phyloP scores from a whole-genome alignment of 2,113 vertebrate genomes.

The Nansenia antarctica region DNA sequence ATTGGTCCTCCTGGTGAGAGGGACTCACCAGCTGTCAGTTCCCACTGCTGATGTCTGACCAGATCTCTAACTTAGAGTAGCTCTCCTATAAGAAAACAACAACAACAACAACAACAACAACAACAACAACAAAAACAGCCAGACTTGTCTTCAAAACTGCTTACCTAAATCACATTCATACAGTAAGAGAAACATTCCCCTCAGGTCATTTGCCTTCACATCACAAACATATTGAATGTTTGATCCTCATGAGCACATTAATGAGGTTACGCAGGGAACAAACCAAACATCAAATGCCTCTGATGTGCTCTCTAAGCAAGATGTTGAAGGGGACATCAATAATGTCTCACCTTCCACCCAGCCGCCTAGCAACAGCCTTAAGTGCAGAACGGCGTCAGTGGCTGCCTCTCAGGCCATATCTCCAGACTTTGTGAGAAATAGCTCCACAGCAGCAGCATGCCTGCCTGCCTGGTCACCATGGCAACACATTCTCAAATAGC shows the following conservation, averaged over 20 bases:
- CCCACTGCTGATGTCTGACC: conserved; percentile 2
- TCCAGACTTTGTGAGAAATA: conserved; percentile 19
- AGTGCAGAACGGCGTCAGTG: background rate
- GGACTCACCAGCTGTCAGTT: conserved; percentile 26
- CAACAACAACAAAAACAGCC: background rate
- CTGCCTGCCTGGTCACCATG: conserved; percentile 51
- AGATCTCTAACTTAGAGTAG: conserved; percentile 4
- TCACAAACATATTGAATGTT: background rate
- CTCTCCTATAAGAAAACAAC: background rate
- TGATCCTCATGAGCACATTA: background rate
- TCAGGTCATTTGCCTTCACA: background rate
- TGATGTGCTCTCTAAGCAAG: background rate
- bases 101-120: background rate
- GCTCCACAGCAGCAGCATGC: conserved; percentile 1
- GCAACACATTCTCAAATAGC: conserved; percentile 53
- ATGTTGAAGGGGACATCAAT: background rate
- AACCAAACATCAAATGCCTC: background rate
- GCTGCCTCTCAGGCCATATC: background rate
- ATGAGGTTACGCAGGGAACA: background rate
- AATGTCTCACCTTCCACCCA: background rate
- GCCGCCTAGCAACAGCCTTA: background rate
- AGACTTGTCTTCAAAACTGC: background rate
- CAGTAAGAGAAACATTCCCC: background rate
- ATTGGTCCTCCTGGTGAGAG: background rate
- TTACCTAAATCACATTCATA: background rate